Evolutionary conservation across 2,113 vertebrate species (phyloP).

Genomic region (Ptilorrhoa leucosticta): DNA sequence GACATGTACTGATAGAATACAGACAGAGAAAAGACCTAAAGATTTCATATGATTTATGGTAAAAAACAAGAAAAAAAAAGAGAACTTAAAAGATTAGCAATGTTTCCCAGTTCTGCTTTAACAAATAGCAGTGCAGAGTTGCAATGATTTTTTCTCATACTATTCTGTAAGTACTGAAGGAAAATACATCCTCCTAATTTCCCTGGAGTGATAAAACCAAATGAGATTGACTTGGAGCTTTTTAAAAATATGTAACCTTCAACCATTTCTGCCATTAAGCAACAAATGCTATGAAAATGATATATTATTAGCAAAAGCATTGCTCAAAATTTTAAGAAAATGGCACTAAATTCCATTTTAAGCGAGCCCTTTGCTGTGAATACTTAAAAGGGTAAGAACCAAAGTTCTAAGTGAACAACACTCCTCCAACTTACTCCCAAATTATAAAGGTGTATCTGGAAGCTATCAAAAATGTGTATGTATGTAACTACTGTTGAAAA

Average conservation of each 20-base stretch:
- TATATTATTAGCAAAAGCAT: background rate
- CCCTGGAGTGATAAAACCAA: background rate
- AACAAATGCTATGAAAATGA: background rate
- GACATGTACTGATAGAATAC: background rate
- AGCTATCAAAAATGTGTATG: background rate
- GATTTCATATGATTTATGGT: background rate
- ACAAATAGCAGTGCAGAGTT: background rate
- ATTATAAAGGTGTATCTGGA: background rate
- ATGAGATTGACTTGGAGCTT: background rate
- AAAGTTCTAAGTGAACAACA: background rate
- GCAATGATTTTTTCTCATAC: background rate
- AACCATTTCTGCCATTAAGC: background rate
- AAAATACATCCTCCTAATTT: background rate
- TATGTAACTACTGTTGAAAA: background rate
- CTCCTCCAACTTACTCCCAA: background rate
- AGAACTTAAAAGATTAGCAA: background rate
- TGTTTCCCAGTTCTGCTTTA: background rate
- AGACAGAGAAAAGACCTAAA: background rate
- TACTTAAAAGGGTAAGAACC: background rate
- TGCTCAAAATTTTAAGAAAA: background rate
- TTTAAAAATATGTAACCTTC: background rate
- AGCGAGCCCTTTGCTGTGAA: background rate
- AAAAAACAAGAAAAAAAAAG: background rate
- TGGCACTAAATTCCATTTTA: background rate
- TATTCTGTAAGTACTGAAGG: background rate